Percentiles rank a stretch among this genome's conserved stretches.
phyloP scores from a whole-genome alignment of 1,140 invertebrate genomes.

The Phymorhynchus buccinoides region DNA sequence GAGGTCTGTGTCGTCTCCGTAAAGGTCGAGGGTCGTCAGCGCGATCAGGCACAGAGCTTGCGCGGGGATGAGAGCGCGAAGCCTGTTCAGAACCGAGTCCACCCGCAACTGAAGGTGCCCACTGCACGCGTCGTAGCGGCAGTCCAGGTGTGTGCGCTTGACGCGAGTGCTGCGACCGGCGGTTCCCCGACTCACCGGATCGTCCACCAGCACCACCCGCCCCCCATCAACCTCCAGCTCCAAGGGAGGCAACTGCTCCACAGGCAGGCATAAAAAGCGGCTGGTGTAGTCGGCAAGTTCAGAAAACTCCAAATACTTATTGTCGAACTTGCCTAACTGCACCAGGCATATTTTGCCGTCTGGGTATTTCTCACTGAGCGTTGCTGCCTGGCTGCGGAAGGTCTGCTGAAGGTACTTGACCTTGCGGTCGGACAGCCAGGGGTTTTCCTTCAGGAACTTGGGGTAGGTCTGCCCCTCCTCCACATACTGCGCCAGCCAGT shows the following conservation, averaged over 20 bases:
- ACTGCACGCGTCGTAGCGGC: conserved; percentile 55
- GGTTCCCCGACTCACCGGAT: conserved; percentile 25
- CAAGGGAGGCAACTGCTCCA: conserved; percentile 55
- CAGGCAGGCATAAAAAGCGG: conserved; percentile 61
- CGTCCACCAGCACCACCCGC: conserved; percentile 50
- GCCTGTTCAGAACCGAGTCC: conserved; percentile 54
- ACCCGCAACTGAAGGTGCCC: conserved; percentile 61
- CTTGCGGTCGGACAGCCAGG: conserved; percentile 60
- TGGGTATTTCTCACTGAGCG: conserved; percentile 61
- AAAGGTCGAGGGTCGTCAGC: conserved; percentile 67
- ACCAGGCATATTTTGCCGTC: conserved; percentile 62
- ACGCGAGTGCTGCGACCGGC: conserved; percentile 41
- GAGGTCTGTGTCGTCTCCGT: conserved; percentile 63
- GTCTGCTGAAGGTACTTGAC: conserved; percentile 55
- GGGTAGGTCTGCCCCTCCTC: conserved; percentile 65
- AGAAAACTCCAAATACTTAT: conserved; percentile 39
- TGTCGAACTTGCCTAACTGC: conserved; percentile 42
- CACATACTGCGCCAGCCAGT: conserved; percentile 69
- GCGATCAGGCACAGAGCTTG: conserved; percentile 67
- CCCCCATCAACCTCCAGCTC: conserved; percentile 49
- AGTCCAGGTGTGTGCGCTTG: conserved; percentile 50
- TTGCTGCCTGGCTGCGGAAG: conserved; percentile 56
- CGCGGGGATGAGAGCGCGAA: conserved; percentile 56
- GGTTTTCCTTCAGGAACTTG: conserved; percentile 58
- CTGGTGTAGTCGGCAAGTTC: conserved; percentile 59